Percentiles rank a stretch among this genome's conserved stretches.
Conservation (phyloP, 2,797 vertebrate genomes). For the Fistularia commersonii region DNA sequence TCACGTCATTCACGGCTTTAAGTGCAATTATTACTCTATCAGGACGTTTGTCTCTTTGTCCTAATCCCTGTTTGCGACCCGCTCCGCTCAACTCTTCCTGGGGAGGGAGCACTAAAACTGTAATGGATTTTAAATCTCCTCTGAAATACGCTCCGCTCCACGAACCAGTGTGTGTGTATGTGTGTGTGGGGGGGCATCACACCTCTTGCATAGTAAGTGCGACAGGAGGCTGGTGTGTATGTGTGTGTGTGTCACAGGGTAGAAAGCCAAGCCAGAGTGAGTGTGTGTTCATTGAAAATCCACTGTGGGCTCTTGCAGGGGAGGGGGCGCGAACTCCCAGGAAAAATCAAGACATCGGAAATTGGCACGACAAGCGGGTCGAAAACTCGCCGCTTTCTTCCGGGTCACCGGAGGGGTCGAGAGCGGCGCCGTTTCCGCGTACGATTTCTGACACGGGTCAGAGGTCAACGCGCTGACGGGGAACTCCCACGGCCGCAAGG, state of each 20-base stretch:
- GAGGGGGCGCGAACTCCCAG: constrained; percentile 30
- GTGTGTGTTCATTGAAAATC: constrained; percentile 43
- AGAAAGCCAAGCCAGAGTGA: constrained; percentile 72
- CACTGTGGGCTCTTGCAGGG: constrained; percentile 46
- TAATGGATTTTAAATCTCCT: constrained; percentile 67
- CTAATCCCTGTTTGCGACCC: constrained; percentile 20
- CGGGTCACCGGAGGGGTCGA: too few species aligned
- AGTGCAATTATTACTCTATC: background rate
- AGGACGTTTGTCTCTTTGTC: background rate
- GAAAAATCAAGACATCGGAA: background rate
- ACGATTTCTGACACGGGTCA: too few species aligned
- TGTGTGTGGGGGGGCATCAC: constrained; percentile 59
- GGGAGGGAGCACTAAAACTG: constrained; percentile 47
- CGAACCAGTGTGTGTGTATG: constrained; percentile 54
- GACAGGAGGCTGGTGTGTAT: constrained; percentile 51
- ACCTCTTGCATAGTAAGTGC: constrained; percentile 73
- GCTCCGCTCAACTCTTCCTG: constrained; percentile 45
- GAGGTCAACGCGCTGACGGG: too few species aligned
- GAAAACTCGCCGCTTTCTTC: too few species aligned
- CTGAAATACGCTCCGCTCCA: constrained; percentile 52
- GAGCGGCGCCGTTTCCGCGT: too few species aligned
- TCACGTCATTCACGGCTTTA: constrained; percentile 3
- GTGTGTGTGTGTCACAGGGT: constrained; percentile 63
- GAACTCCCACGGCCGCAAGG: too few species aligned
- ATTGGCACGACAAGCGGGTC: too few species aligned